Base-by-base conservation (phyloP, 1,140 invertebrate genomes). In the Cotesia chilonis region DNA sequence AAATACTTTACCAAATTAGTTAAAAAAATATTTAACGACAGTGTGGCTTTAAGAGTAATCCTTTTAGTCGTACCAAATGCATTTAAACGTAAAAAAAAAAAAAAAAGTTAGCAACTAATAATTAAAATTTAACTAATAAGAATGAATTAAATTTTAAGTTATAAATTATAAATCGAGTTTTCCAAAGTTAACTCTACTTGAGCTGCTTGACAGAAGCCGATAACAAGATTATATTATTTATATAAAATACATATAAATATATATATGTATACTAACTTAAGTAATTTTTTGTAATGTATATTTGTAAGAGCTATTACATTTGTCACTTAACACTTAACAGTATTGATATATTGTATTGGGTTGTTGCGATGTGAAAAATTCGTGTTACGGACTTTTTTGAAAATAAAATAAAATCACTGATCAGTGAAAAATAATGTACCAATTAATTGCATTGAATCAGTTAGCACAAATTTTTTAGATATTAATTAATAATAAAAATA, bases 41-140 rank as follows among this genome's bases (percentile, higher is more conserved):
- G 79, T 79, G 79, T 81, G 78, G 77, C 82, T 83, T 83, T 79
- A 78, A 57, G 67, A 71, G 65, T 79, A 77, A 79, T 66, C 78
- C 77, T 75, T 9, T 84, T 85, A 84, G 84, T 87, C 84, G 85
- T 87, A 87, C 85, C 84, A 83, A 86, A 74, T 83, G 85, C 85
- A 87, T 87, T 86, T 86, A 85, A 80, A 78, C 75, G 76, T 72
- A 75, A 28, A 28, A 54, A 37, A 73, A 54, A 67, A 52, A 47
- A 35, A 67, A 17, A 72, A 69, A 59, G 68, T 75, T 67, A 72
- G 77, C 7, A 38, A 59, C 73, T 28, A n/a, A 51, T 41, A 36
- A 68, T 52, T 41, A 61, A 70, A 70, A 68, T 0, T 35, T 55
- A 35, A 60, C 41, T 67, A 65, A 72, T 41, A 75, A 66, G 67